Conservation (phyloP, 2,888 invertebrate genomes). For the Anthoptus insignis region DNA sequence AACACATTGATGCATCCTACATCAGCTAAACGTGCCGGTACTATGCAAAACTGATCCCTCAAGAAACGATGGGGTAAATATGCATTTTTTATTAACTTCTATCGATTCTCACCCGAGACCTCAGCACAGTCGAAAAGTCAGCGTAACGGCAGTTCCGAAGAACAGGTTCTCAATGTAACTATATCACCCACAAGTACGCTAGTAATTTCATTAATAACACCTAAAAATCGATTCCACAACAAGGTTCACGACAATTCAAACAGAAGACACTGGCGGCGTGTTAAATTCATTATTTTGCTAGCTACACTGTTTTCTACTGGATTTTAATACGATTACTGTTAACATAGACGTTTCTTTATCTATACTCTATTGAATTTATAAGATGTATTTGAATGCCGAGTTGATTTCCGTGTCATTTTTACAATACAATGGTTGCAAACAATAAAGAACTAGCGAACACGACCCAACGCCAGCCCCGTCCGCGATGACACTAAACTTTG, state of each 20-base stretch:
- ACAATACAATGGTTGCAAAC: conserved; percentile 80
- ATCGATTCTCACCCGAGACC: conserved; percentile 73
- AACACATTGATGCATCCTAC: conserved; percentile 33
- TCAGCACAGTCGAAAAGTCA: conserved; percentile 53
- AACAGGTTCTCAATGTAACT: conserved; percentile 67
- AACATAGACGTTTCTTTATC: conserved; percentile 52
- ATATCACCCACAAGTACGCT: conserved; percentile 80
- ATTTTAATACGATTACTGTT: conserved; percentile 46
- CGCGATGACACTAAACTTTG: conserved; percentile 80
- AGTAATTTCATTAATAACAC: conserved; percentile 86
- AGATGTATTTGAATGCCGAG: conserved; percentile 56
- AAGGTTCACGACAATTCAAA: conserved; percentile 81
- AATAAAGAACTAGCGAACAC: conserved; percentile 61
- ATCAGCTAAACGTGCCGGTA: conserved; percentile 58
- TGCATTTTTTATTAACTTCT: conserved; percentile 85
- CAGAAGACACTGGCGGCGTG: conserved; percentile 77
- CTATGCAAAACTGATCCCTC: conserved; percentile 71
- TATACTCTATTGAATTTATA: conserved; percentile 52
- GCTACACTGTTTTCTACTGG: conserved; percentile 57
- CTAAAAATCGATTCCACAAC: conserved; percentile 85
- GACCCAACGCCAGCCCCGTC: conserved; percentile 67
- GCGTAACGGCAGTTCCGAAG: conserved; percentile 58
- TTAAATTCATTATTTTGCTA: conserved; percentile 81
- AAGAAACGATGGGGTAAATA: conserved; percentile 80
- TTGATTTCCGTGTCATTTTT: conserved; percentile 73